Base-by-base conservation (phyloP, 2,113 vertebrate species). In the Caretta caretta region DNA sequence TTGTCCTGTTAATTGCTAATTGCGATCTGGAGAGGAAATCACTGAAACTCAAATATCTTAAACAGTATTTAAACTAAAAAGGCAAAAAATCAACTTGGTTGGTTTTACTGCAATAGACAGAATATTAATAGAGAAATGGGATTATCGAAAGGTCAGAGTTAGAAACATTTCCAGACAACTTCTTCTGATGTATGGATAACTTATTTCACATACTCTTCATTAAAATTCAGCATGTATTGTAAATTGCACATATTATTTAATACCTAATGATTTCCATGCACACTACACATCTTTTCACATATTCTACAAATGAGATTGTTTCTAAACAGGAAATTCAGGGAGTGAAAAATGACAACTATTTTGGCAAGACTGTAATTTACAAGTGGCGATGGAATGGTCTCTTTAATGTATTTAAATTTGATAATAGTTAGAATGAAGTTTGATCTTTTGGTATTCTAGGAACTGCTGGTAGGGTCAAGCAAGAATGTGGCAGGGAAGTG, bases 31-130 rank as follows among this genome's bases (percentile, higher is more conserved):
- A 97, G 96, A 90, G 89, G 25, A 29, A 91, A 69, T 97, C 65
- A 49, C 27, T 90, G 65, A 90, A 93, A 42, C 50, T 88, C 89
- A 69, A 51, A 42, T 29, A 38, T 75, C 50, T 95, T 91, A 86
- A 27, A 25, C 75, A 54, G 16, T 62, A 87, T 96, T 96, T 97
- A 90, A 96, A 94, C 80, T 81, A 94, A 95, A 92, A 93, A 89
- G 82, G 81, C 93, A 97, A 97, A 56, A 95, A 97, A 97, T 97
- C 93, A 85, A 91, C 96, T 93, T 59, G 48, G 84, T 91, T 91
- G 57, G 92, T 96, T 97, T 75, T 95, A 86, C 42, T 90, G 46
- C 49, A 95, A 88, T 90, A 90, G 94, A 92, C 75, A 81, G 75
- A 96, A 93, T 90, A 90, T 13, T 69, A 95, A 91, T 87, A 88